These are phyloP conservation scores for Glomeris marginata DNA, from an alignment of 2,888 invertebrate species.

Conservation along the genomic window DNA sequence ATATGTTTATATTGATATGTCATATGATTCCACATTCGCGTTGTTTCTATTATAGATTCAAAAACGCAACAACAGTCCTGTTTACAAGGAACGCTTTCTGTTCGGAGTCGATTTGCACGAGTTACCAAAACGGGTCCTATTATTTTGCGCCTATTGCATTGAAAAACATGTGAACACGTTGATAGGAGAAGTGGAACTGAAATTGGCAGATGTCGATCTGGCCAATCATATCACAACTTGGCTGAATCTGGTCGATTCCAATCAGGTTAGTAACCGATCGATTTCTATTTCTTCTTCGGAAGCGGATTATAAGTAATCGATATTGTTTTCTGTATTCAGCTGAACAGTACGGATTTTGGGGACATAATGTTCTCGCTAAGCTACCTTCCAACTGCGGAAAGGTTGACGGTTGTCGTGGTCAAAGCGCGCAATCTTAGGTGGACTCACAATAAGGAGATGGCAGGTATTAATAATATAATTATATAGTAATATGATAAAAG, in stretches of 20 bases:
- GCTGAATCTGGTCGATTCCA: slow-evolving; percentile 57
- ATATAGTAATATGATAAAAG: background rate
- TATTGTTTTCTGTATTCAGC: background rate
- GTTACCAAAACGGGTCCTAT: slow-evolving; percentile 41
- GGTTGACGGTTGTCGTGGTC: slow-evolving; percentile 57
- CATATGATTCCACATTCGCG: background rate
- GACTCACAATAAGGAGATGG: slow-evolving; percentile 37
- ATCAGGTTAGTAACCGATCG: slow-evolving; percentile 37
- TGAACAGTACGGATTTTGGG: slow-evolving; percentile 44
- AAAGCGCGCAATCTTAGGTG: slow-evolving; percentile 59
- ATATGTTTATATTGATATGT: no score
- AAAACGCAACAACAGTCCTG: slow-evolving; percentile 49
- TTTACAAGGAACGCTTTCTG: slow-evolving; percentile 60
- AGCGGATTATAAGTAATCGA: background rate
- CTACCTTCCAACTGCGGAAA: slow-evolving; percentile 65
- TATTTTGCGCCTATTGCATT: slow-evolving; percentile 51
- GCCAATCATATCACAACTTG: slow-evolving; percentile 57
- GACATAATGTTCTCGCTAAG: slow-evolving; percentile 68
- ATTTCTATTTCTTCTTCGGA: background rate
- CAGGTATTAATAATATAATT: slow-evolving; percentile 25
- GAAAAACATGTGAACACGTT: slow-evolving; percentile 47
- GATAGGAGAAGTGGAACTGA: slow-evolving; percentile 51
- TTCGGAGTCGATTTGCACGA: slow-evolving; percentile 45
- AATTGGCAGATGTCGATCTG: slow-evolving; percentile 46
- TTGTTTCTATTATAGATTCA: slow-evolving; percentile 41